Evolutionary conservation across 2,888 invertebrate genomes (phyloP), one percentile per base, ranked within the genome.

Genomic region (Archaeoteleia sp.): DNA sequence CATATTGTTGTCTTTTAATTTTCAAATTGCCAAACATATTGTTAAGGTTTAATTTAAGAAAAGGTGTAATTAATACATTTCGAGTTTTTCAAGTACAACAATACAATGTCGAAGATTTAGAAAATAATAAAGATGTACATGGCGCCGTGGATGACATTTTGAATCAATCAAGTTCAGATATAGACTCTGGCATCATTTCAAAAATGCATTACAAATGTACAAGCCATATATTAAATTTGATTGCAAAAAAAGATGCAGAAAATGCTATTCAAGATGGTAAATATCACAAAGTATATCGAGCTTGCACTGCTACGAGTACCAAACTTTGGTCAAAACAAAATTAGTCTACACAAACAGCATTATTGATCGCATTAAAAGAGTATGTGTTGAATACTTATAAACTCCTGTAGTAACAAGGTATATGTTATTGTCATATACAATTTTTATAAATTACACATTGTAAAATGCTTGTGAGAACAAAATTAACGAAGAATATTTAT

Each of bases 331-430:
- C 17, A 2, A 15, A 39, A 9, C 14, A 39, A 39, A 39, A 39
- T 39, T 4, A 39, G 23, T 39, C 17, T n/a, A 39, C 17, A 17
- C 39, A 39, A 39, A 9, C n/a, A n/a, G n/a, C n/a, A n/a, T 39
- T 39, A 17, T 17, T 10, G 39, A 39, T n/a, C 8, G 15, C 17
- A 39, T 39, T 15, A 39, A 39, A 39, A 8, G 2, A 9, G 15
- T n/a, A 9, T 15, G 39, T 20, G 39, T 14, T 2, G 8, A 15
- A 5, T 39, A 39, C 15, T 9, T 39, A 20, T 15, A 39, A 15
- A 39, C 39, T n/a, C 39, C 39, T n/a, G n/a, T n/a, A n/a, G n/a
- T n/a, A n/a, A n/a, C n/a, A n/a, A n/a, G n/a, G n/a, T n/a, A n/a
- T n/a, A n/a, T n/a, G n/a, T n/a, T n/a, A n/a, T n/a, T n/a, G n/a